These are phyloP conservation scores for Salticus scenicus DNA, from an alignment of 2,888 invertebrate species.

Conservation along the genomic window DNA sequence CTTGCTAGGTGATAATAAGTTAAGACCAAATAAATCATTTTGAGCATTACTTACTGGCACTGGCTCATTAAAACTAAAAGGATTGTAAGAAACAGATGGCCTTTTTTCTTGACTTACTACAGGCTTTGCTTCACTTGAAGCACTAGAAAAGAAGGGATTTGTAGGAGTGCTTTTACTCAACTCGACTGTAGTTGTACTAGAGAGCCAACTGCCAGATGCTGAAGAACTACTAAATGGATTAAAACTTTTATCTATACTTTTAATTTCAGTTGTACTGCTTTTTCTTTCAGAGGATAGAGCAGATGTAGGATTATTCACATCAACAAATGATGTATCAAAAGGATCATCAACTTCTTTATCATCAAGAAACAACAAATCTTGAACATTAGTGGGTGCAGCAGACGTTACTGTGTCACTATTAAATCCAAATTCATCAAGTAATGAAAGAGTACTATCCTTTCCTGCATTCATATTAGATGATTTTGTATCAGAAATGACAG, in stretches of 20 bases:
- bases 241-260: constrained; percentile 51
- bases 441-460: constrained; percentile 40
- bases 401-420: constrained; percentile 49
- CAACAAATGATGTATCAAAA: constrained; percentile 72
- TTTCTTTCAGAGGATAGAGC: constrained; percentile 25
- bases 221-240: constrained; percentile 56
- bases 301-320: constrained; percentile 49
- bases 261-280: neutral
- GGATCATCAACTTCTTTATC: constrained; percentile 72
- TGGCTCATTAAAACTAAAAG: constrained; percentile 48
- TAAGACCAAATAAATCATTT: constrained; percentile 60
- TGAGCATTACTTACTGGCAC: constrained; percentile 21
- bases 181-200: constrained; percentile 31
- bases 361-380: constrained; percentile 72
- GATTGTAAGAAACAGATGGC: constrained; percentile 48
- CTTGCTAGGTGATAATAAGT: constrained; percentile 27
- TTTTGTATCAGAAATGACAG: constrained; percentile 4
- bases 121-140: constrained; percentile 34
- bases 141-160: constrained; percentile 60
- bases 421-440: constrained; percentile 70
- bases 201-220: constrained; percentile 29
- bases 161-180: constrained; percentile 43
- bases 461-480: constrained; percentile 6
- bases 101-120: constrained; percentile 35
- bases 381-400: constrained; percentile 58